A percentile compares a stretch with the other conserved stretches of the same genome.
phyloP scores from a whole-genome alignment of 2,888 invertebrate genomes.

The Lamellibrachia columna region DNA sequence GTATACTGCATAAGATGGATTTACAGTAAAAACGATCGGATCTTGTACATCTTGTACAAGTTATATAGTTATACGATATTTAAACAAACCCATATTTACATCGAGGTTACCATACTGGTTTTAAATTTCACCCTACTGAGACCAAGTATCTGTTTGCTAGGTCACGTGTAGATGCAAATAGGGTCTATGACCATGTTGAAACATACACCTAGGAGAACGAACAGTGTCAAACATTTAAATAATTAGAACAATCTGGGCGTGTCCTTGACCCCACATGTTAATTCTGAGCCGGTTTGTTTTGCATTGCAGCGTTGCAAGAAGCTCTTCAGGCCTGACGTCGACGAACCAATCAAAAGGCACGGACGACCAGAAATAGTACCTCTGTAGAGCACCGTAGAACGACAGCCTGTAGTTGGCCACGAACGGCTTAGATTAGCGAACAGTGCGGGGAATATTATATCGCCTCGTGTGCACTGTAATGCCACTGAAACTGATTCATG shows the following conservation, averaged over 20 bases:
- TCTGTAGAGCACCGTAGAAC: conserved; percentile 19
- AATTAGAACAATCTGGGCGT: not conserved
- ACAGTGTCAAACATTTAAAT: not conserved
- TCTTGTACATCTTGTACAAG: too few species aligned
- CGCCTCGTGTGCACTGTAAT: not conserved
- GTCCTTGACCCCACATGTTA: not conserved
- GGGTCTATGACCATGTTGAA: too few species aligned
- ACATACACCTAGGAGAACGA: not conserved
- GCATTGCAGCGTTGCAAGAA: conserved; percentile 39
- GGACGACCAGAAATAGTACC: not conserved
- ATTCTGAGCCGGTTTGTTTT: conserved; percentile 19
- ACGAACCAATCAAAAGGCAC: conserved; percentile 42
- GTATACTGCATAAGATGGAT: too few species aligned
- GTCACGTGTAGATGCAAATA: too few species aligned
- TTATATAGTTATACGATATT: too few species aligned
- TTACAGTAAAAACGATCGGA: too few species aligned
- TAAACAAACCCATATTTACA: too few species aligned
- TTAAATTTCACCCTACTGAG: too few species aligned
- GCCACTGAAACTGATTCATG: not conserved
- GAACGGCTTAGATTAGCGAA: not conserved
- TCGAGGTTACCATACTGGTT: too few species aligned
- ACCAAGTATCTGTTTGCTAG: too few species aligned
- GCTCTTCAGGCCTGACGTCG: conserved; percentile 44
- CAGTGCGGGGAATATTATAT: not conserved
- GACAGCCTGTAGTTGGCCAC: not conserved